phyloP scores from a whole-genome alignment of 2,888 invertebrate species.

The Magallana nippona region DNA sequence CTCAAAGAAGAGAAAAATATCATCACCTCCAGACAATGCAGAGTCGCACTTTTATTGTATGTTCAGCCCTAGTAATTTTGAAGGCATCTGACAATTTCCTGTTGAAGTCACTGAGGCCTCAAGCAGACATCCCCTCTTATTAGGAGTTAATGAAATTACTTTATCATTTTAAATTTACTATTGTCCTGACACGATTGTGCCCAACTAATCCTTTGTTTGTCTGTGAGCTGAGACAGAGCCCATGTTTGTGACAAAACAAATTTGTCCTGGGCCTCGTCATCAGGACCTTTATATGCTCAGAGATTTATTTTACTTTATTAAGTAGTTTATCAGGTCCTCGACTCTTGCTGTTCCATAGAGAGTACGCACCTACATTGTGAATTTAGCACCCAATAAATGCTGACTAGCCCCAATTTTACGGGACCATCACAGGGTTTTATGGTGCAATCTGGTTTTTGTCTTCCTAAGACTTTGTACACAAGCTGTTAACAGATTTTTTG shows the following conservation, averaged over 20 bases:
- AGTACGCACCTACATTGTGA: not conserved
- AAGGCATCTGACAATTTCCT: not conserved
- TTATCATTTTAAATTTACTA: constrained; percentile 25
- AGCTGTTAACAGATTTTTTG: not conserved
- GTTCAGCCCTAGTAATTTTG: not conserved
- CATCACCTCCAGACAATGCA: not conserved
- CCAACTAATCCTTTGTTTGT: constrained; percentile 23
- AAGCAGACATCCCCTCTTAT: not conserved
- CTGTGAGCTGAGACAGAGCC: not conserved
- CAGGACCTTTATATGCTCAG: not conserved
- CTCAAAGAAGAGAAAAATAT: not conserved
- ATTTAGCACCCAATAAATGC: constrained; percentile 33
- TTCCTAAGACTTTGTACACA: not conserved
- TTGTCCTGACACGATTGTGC: not conserved
- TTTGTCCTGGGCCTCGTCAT: not conserved
- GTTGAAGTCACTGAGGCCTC: not conserved
- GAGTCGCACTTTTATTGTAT: not conserved
- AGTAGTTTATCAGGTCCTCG: not conserved
- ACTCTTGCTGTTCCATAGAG: not conserved
- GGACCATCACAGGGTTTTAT: not conserved
- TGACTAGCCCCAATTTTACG: constrained; percentile 11
- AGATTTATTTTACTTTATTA: constrained; percentile 22
- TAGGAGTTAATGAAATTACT: constrained; percentile 24
- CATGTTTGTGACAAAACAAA: constrained; percentile 20
- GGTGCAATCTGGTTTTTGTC: too few relatives aligned